Evolutionary conservation across 2,888 invertebrate genomes (phyloP), one percentile per base, ranked within the genome.

Genomic region (Archips xylosteana): DNA sequence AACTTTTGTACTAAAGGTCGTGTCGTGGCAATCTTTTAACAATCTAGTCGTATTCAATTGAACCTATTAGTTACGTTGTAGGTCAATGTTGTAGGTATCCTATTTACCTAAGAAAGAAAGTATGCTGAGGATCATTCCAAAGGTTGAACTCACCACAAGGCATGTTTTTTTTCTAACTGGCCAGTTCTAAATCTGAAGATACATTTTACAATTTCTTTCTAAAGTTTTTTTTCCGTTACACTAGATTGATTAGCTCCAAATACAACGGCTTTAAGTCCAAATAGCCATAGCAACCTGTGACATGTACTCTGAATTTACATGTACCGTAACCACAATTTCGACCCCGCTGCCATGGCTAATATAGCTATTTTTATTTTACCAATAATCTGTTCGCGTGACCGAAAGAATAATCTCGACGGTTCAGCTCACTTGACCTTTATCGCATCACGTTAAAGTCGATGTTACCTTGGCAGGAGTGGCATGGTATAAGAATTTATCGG

Each of bases 351-450:
- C 84, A 83, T 83, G 82, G 83, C 81, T 86, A 87, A 87, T 89
- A 91, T 89, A 86, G 87, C 87, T 87, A 88, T 86, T 87, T 87
- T 86, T 84, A 84, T 82, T 83, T 83, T 78, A 78, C 83, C 85
- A 85, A 86, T 87, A 85, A 85, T 83, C 81, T 82, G 83, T 82
- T 89, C 82, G 89, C 89, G 88, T 89, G 88, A 81, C 82, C 75
- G 67, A 74, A 79, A 75, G 78, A 78, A 81, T 79, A 80, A 81
- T 78, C 77, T 77, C 72, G 70, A 68, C 74, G 76, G 77, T 64
- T 54, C 72, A 51, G 64, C 51, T 73, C 70, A 66, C 66, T 39
- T 78, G 63, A 74, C 78, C 79, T 74, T 76, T 86, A 84, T 80
- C 32, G 5, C 67, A 3, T 70, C 10, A 69, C 0, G 9, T 49